phyloP scores from a whole-genome alignment of 2,113 vertebrate species.

The Saccopteryx bilineata region DNA sequence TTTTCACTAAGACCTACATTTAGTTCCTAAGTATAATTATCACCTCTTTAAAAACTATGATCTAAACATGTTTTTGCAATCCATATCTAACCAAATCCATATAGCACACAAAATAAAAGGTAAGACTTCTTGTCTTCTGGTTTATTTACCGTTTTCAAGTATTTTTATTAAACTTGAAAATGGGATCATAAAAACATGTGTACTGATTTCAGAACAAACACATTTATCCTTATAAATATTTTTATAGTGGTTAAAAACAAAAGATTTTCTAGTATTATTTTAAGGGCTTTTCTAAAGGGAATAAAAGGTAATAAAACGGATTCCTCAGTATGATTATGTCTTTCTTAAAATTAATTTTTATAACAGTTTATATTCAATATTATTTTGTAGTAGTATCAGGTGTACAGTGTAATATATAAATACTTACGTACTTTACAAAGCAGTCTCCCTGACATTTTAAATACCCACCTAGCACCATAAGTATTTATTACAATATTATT shows the following conservation, averaged over 20 bases:
- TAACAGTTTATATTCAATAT: background rate
- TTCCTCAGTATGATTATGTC: background rate
- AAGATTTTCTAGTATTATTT: conserved; percentile 35
- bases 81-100: background rate
- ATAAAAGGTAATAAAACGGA: background rate
- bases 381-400: background rate
- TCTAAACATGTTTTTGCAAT: conserved; percentile 52
- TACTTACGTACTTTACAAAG: background rate
- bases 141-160: conserved; percentile 50
- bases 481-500: background rate
- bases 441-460: too few relatives aligned
- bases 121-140: conserved; percentile 34
- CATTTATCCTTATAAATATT: conserved; percentile 57
- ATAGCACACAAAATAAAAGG: conserved; percentile 56
- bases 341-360: background rate
- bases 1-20: conserved; percentile 22
- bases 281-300: background rate
- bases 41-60: conserved; percentile 14
- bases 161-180: conserved; percentile 67
- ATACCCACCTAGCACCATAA: background rate
- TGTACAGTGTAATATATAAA: background rate
- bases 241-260: background rate
- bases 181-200: conserved; percentile 30
- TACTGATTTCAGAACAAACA: conserved; percentile 55
- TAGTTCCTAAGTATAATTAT: background rate